phyloP scores from a whole-genome alignment of 2,888 invertebrate species.

The Atherix ibis region DNA sequence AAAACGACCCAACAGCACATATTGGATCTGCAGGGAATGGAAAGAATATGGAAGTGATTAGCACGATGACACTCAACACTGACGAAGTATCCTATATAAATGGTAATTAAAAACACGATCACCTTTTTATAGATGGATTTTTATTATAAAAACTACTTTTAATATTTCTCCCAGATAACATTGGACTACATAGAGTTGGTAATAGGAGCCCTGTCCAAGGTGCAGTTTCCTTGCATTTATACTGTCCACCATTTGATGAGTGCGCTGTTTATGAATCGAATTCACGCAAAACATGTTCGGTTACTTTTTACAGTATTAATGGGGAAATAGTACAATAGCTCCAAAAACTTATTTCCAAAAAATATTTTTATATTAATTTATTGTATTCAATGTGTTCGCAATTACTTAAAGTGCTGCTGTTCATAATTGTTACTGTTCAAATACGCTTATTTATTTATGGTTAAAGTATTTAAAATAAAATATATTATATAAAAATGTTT shows the following conservation, averaged over 20 bases:
- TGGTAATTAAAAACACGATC: constrained; percentile 47
- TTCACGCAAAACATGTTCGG: constrained; percentile 44
- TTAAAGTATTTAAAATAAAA: too few relatives aligned
- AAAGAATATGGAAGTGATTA: too few relatives aligned
- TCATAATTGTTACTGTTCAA: too few relatives aligned
- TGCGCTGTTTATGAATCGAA: constrained; percentile 86
- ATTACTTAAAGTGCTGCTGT: too few relatives aligned
- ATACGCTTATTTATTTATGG: too few relatives aligned
- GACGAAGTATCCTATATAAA: constrained; percentile 91
- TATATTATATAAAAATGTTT: too few relatives aligned
- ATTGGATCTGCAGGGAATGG: constrained; percentile 6
- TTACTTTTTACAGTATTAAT: constrained; percentile 88
- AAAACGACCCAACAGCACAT: constrained; percentile 5
- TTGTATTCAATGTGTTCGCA: too few relatives aligned
- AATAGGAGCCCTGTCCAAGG: constrained; percentile 79
- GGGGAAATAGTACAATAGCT: too few relatives aligned
- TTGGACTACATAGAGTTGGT: constrained; percentile 92
- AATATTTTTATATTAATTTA: too few relatives aligned
- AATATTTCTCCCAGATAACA: constrained; percentile 53
- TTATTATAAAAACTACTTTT: too few relatives aligned
- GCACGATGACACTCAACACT: constrained; percentile 44
- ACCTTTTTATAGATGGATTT: too few relatives aligned
- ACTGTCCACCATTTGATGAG: constrained; percentile 80
- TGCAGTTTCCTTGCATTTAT: constrained; percentile 86
- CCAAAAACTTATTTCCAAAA: too few relatives aligned